Evolutionary conservation across 2,797 vertebrate genomes (phyloP).

Genomic region (Channallabes apus): DNA sequence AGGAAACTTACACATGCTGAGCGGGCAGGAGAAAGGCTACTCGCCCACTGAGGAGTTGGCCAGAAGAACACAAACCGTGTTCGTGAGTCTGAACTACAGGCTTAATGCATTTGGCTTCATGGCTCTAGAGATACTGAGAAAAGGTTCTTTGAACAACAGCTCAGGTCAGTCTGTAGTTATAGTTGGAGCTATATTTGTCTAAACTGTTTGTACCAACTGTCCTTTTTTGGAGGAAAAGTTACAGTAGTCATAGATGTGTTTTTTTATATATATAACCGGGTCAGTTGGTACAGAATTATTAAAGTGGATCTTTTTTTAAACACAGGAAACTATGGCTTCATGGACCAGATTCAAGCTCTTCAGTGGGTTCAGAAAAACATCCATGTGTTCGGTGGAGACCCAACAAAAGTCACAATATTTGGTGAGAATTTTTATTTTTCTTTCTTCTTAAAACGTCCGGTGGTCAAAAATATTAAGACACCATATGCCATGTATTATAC

Average conservation of each 20-base stretch:
- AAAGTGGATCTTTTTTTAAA: conserved; percentile 24
- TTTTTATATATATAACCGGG: conserved; percentile 6
- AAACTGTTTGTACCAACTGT: not conserved
- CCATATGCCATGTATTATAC: too few relatives aligned
- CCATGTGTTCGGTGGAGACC: conserved; percentile 77
- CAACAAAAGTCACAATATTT: conserved; percentile 75
- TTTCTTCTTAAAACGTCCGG: not conserved
- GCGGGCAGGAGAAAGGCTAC: conserved; percentile 72
- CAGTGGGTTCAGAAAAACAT: conserved; percentile 80
- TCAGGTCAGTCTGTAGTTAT: conserved; percentile 68
- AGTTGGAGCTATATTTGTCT: not conserved
- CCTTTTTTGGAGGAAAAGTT: not conserved
- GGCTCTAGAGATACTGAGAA: conserved; percentile 74
- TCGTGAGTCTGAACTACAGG: conserved; percentile 82
- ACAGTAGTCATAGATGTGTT: not conserved
- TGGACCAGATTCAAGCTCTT: conserved; percentile 81
- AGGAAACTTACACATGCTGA: conserved; percentile 71
- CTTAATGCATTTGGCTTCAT: conserved; percentile 80
- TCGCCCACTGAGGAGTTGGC: conserved; percentile 72
- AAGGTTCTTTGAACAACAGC: conserved; percentile 71
- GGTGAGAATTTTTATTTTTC: conserved; percentile 68
- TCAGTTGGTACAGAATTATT: not conserved
- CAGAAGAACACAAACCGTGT: conserved; percentile 61
- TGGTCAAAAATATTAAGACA: too few relatives aligned
- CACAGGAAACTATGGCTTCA: conserved; percentile 80